Evolutionary conservation across 2,888 invertebrate genomes (phyloP).

Genomic region (Lepetodrilus schrolli): DNA sequence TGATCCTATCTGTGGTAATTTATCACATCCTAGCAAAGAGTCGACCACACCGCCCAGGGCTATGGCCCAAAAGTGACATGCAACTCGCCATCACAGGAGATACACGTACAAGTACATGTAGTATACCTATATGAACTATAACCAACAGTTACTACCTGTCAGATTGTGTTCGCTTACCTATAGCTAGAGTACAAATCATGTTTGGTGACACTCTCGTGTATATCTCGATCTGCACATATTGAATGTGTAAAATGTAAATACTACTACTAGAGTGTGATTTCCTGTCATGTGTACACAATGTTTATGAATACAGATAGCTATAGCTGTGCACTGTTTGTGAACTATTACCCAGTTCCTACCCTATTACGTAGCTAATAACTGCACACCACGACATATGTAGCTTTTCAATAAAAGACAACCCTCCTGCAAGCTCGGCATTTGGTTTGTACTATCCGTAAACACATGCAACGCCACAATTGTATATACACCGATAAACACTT

Average conservation of each 20-base stretch:
- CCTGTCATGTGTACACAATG: background rate
- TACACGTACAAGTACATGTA: too few species aligned
- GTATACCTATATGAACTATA: too few species aligned
- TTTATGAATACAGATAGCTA: background rate
- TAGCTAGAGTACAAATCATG: too few species aligned
- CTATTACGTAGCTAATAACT: too few species aligned
- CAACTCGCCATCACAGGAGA: background rate
- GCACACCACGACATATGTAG: background rate
- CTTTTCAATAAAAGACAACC: background rate
- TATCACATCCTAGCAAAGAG: background rate
- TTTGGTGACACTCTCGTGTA: too few species aligned
- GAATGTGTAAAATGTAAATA: too few species aligned
- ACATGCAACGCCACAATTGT: background rate
- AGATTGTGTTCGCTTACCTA: too few species aligned
- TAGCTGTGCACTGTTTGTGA: too few species aligned
- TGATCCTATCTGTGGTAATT: constrained; percentile 8
- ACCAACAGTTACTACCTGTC: too few species aligned
- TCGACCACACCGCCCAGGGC: background rate
- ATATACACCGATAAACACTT: constrained; percentile 17
- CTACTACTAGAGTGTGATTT: too few species aligned
- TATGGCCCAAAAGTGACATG: background rate
- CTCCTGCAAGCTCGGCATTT: background rate
- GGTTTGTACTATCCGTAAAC: background rate
- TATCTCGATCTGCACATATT: too few species aligned
- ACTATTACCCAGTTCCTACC: too few species aligned